These are phyloP conservation scores for Manduca sexta DNA, from an alignment of 1,140 invertebrate genomes.

Conservation along the genomic window DNA sequence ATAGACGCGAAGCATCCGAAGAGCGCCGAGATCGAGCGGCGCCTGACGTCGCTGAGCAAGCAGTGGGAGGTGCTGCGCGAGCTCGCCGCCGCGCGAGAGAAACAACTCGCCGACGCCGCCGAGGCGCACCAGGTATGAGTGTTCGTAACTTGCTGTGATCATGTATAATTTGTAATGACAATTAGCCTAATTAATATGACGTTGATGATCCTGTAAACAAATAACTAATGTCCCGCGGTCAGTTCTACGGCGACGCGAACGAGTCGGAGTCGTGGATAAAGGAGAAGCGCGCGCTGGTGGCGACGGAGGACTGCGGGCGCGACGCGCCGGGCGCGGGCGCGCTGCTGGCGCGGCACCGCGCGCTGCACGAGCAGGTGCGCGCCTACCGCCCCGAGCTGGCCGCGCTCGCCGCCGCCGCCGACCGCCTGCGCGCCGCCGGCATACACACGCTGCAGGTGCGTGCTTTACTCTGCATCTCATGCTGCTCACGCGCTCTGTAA, in stretches of 20 bases:
- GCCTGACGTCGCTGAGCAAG: slow-evolving; percentile 86
- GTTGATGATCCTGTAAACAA: too few relatives aligned
- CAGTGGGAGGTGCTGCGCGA: slow-evolving; percentile 91
- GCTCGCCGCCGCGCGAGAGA: slow-evolving; percentile 85
- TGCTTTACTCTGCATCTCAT: neutral
- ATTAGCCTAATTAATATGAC: too few relatives aligned
- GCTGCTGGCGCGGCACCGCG: slow-evolving; percentile 87
- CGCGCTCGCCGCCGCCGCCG: slow-evolving; percentile 88
- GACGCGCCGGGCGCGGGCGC: slow-evolving; percentile 93
- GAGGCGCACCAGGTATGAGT: slow-evolving; percentile 88
- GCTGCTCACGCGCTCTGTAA: neutral
- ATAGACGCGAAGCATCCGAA: slow-evolving; percentile 86
- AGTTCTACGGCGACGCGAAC: slow-evolving; percentile 97
- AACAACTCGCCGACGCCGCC: slow-evolving; percentile 93
- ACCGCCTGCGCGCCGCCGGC: slow-evolving; percentile 85
- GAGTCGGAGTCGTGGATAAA: slow-evolving; percentile 98
- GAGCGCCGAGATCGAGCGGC: slow-evolving; percentile 82
- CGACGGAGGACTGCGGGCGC: slow-evolving; percentile 90
- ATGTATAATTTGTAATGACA: too few relatives aligned
- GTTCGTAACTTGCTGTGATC: too few relatives aligned
- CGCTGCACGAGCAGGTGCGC: slow-evolving; percentile 92
- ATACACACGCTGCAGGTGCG: slow-evolving; percentile 81
- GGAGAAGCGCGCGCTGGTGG: slow-evolving; percentile 91
- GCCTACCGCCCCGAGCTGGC: slow-evolving; percentile 93
- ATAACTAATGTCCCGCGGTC: slow-evolving; percentile 13